Percentiles rank a stretch among this genome's conserved stretches.
Conservation (phyloP, 2,113 vertebrate species). For the Arothron firmamentum region DNA sequence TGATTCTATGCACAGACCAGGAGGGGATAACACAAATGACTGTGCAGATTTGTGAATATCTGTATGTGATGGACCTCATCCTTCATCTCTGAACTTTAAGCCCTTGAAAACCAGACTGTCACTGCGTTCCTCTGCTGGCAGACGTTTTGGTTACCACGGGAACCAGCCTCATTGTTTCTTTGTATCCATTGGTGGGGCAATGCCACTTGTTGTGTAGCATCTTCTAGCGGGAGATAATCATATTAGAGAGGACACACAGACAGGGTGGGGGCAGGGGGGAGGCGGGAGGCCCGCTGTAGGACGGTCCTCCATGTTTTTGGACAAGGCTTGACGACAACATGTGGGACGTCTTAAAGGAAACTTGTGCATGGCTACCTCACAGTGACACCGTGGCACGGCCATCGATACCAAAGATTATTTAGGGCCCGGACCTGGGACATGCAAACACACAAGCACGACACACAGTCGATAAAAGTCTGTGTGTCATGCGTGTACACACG, state of each 20-base stretch:
- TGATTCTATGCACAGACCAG: constrained; percentile 64
- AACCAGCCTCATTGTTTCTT: constrained; percentile 40
- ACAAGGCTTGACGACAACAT: constrained; percentile 8
- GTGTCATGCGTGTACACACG: constrained; percentile 14
- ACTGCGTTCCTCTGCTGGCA: constrained; percentile 59
- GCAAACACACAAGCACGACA: constrained; percentile 19
- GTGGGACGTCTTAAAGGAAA: constrained; percentile 5
- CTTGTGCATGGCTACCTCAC: constrained; percentile 91
- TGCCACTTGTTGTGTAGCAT: constrained; percentile 69
- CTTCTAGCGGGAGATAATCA: constrained; percentile 76
- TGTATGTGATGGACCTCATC: constrained; percentile 53
- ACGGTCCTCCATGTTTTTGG: constrained; percentile 26
- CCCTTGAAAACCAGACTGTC: constrained; percentile 55
- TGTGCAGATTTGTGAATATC: constrained; percentile 65
- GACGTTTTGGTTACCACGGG: constrained; percentile 56
- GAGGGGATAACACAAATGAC: constrained; percentile 44
- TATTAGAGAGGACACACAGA: constrained; percentile 54
- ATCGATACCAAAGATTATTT: constrained; percentile 96
- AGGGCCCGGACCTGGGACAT: constrained; percentile 61
- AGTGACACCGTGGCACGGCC: constrained; percentile 85
- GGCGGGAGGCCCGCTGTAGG: constrained; percentile 1
- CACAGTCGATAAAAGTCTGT: too few species aligned
- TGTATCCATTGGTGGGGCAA: constrained; percentile 29
- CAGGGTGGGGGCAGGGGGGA: constrained; percentile 32
- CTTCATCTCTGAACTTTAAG: constrained; percentile 61